phyloP scores from a whole-genome alignment of 2,113 vertebrate species.

The Lonchura striata region DNA sequence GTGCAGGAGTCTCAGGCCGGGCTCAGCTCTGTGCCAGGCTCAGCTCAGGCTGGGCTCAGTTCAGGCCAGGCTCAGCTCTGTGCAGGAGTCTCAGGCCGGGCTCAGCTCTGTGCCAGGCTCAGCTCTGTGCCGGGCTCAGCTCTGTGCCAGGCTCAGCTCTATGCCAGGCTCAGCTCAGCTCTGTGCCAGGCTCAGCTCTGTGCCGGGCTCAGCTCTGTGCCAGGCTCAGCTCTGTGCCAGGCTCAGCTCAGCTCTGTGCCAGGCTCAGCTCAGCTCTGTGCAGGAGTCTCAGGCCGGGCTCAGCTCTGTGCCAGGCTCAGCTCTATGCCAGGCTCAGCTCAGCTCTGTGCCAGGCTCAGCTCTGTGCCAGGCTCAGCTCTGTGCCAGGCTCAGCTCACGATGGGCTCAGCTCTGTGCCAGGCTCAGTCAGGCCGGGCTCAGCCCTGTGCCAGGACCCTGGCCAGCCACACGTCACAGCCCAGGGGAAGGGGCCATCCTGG shows the following conservation, averaged over 20 bases:
- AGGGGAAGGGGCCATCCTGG: not conserved
- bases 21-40: too few relatives aligned
- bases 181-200: not conserved
- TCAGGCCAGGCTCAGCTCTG: not conserved
- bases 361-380: not conserved
- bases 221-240: too few relatives aligned
- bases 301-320: not conserved
- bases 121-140: too few relatives aligned
- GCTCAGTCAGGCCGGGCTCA: not conserved
- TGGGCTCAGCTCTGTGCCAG: not conserved
- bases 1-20: not conserved
- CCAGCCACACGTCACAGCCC: fast-evolving
- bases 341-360: not conserved
- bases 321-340: not conserved
- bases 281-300: not conserved
- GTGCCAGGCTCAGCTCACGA: not conserved
- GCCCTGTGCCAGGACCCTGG: not conserved
- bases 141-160: not conserved
- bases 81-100: not conserved
- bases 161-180: not conserved
- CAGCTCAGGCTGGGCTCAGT: too few relatives aligned
- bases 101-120: not conserved
- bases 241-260: not conserved
- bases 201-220: not conserved
- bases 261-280: not conserved